Percentiles rank a stretch among this genome's conserved stretches.
phyloP scores from a whole-genome alignment of 2,797 vertebrate species.

The Gambelia wislizenii region DNA sequence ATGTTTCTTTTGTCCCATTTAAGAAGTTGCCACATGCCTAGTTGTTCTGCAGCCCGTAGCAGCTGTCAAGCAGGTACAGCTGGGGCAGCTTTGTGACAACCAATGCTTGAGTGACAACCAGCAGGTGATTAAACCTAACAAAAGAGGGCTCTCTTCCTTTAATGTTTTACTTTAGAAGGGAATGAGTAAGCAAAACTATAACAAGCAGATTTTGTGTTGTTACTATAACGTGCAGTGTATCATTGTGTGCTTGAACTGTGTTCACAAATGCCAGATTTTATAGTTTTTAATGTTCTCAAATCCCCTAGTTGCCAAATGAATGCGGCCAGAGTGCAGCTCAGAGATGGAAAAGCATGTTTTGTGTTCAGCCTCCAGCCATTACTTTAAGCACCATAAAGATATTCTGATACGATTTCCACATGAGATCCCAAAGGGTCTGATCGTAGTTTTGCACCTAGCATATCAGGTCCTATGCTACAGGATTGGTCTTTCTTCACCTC shows the following conservation, averaged over 20 bases:
- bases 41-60: not conserved
- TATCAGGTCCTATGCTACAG: too few species aligned
- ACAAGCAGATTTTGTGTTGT: not conserved
- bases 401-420: not conserved
- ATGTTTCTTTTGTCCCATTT: slow-evolving; percentile 55
- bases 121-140: slow-evolving; percentile 82
- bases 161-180: not conserved
- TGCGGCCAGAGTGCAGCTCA: not conserved
- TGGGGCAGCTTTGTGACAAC: slow-evolving; percentile 73
- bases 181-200: not conserved
- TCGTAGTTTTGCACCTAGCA: not conserved
- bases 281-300: not conserved
- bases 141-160: slow-evolving; percentile 52
- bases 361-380: not conserved
- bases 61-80: slow-evolving; percentile 67
- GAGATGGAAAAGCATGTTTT: not conserved
- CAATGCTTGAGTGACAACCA: slow-evolving; percentile 80
- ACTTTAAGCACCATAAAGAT: not conserved
- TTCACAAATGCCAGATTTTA: not conserved
- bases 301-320: not conserved
- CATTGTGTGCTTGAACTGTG: not conserved
- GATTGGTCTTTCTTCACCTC: not conserved
- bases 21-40: not conserved
- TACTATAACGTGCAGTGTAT: not conserved
- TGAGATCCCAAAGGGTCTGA: not conserved